A percentile compares a stretch with the other conserved stretches of the same genome.
Evolutionary conservation across 2,113 vertebrate genomes (phyloP).

Genomic region (Formicarius rufipectus): DNA sequence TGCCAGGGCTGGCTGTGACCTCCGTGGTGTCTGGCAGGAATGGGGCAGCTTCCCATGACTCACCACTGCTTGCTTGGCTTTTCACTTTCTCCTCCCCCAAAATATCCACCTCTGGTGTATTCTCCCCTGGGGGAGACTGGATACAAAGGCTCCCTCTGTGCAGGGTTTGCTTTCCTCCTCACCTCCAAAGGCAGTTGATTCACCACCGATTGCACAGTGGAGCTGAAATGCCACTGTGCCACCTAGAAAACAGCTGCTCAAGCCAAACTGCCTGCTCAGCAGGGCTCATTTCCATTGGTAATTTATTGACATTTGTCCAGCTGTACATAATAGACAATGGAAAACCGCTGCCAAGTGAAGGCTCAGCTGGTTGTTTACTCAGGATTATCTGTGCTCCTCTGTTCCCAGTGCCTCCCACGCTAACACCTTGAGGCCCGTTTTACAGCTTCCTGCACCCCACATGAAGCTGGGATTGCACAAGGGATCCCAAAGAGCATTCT

Average conservation of each 20-base stretch:
- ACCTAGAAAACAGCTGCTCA: background rate
- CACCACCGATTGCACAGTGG: background rate
- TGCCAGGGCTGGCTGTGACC: background rate
- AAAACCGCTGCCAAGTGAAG: background rate
- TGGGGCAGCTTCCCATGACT: background rate
- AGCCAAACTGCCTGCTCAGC: background rate
- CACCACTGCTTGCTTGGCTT: background rate
- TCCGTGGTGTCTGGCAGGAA: background rate
- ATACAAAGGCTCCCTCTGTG: background rate
- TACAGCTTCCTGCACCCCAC: background rate
- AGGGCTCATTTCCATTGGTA: background rate
- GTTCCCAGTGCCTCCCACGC: background rate
- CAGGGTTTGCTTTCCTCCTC: background rate
- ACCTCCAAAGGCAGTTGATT: background rate
- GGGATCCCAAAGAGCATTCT: background rate
- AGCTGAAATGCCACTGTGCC: background rate
- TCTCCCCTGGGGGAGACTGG: background rate
- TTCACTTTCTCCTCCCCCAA: background rate
- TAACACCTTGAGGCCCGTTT: accelerated
- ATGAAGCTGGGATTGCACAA: background rate
- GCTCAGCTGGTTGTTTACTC: background rate
- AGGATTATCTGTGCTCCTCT: background rate
- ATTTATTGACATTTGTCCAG: conserved; percentile 2
- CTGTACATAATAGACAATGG: conserved; percentile 10
- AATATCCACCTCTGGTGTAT: background rate